Percentiles rank a stretch among this genome's conserved stretches.
Evolutionary conservation across 2,797 vertebrate genomes (phyloP).

Genomic region (Lepidocolaptes lacrymiger): DNA sequence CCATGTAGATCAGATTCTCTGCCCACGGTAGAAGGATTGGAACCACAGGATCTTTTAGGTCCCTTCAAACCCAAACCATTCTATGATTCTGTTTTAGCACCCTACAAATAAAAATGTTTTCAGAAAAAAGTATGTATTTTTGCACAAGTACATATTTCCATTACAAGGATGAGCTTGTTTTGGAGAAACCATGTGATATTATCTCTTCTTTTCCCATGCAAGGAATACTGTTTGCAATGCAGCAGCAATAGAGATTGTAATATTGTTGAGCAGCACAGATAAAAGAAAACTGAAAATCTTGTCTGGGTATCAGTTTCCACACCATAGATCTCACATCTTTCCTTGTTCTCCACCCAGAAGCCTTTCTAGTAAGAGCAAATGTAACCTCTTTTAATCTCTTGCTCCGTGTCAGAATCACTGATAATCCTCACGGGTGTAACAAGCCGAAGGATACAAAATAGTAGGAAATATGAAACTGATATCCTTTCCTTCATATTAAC

Average conservation of each 20-base stretch:
- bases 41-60: background rate
- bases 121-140: fast-evolving
- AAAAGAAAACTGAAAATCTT: background rate
- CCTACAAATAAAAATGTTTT: background rate
- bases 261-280: background rate
- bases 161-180: background rate
- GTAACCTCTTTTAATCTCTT: background rate
- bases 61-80: fast-evolving
- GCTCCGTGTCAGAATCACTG: background rate
- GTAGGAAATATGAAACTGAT: background rate
- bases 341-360: background rate
- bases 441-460: background rate
- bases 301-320: background rate
- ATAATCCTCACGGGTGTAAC: background rate
- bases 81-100: background rate
- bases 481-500: fast-evolving
- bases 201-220: background rate
- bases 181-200: background rate
- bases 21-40: too few species aligned
- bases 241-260: background rate
- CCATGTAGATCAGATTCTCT: background rate
- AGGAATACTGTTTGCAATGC: background rate
- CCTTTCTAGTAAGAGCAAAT: background rate
- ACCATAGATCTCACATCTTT: background rate
- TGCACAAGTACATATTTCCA: fast-evolving